Evolutionary conservation across 2,888 invertebrate genomes (phyloP).

Genomic region (Drosophila meridionalis): DNA sequence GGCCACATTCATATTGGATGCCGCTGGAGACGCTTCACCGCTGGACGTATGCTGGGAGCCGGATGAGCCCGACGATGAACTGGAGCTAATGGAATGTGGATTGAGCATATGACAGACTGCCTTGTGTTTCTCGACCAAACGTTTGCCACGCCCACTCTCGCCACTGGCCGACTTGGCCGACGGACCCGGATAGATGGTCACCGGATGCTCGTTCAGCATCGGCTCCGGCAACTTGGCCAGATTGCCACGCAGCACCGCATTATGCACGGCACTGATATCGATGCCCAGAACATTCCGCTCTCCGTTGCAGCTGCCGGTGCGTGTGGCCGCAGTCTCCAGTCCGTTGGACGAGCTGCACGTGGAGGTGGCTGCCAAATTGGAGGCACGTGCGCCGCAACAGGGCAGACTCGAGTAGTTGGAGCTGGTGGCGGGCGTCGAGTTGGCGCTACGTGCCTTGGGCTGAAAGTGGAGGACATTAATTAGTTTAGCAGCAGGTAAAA

Average conservation of each 20-base stretch:
- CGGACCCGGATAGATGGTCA: constrained; percentile 88
- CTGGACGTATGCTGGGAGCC: constrained; percentile 69
- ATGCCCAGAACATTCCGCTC: constrained; percentile 84
- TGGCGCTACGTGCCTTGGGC: constrained; percentile 83
- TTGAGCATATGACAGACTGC: constrained; percentile 89
- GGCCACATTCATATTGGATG: constrained; percentile 65
- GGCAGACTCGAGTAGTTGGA: constrained; percentile 85
- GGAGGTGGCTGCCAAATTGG: constrained; percentile 51
- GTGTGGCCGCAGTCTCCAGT: constrained; percentile 52
- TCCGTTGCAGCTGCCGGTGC: constrained; percentile 82
- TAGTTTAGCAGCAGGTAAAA: constrained; percentile 49
- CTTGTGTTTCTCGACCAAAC: constrained; percentile 90
- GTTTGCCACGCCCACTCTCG: constrained; percentile 64
- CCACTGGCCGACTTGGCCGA: constrained; percentile 53
- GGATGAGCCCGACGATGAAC: constrained; percentile 72
- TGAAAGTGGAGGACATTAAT: constrained; percentile 55
- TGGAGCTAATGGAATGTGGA: constrained; percentile 75
- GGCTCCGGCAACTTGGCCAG: constrained; percentile 85
- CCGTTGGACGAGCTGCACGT: constrained; percentile 55
- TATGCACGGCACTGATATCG: constrained; percentile 85
- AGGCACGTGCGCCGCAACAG: constrained; percentile 81
- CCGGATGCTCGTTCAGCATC: constrained; percentile 87
- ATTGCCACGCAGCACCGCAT: constrained; percentile 84
- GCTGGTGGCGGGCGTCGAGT: constrained; percentile 78
- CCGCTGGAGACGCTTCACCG: constrained; percentile 70